Conservation (phyloP, 2,888 invertebrate genomes). For the Hypselothyrea guttata region DNA sequence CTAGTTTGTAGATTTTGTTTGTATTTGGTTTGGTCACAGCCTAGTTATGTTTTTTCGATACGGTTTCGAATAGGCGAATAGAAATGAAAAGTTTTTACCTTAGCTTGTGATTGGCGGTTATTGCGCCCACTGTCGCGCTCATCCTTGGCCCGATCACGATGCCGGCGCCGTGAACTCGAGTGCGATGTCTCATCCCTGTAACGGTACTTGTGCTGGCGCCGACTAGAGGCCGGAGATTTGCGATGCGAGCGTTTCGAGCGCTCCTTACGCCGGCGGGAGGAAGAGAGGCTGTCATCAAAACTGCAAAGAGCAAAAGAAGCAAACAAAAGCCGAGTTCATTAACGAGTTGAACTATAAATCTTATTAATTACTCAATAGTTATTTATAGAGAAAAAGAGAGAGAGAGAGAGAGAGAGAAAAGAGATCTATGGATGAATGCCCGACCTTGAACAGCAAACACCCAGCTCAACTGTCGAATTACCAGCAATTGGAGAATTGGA, state of each 20-base stretch:
- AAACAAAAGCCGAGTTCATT: constrained; percentile 36
- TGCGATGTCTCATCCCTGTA: constrained; percentile 82
- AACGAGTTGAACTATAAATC: constrained; percentile 20
- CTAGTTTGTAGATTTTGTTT: constrained; percentile 9
- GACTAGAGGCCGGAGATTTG: constrained; percentile 90
- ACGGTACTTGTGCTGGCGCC: constrained; percentile 87
- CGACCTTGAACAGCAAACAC: constrained; percentile 74
- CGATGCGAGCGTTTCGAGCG: constrained; percentile 93
- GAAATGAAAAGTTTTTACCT: constrained; percentile 82
- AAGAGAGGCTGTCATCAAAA: constrained; percentile 85
- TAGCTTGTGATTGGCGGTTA: constrained; percentile 81
- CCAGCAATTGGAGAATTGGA: constrained; percentile 21
- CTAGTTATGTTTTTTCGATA: constrained; percentile 45
- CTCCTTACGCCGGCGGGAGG: constrained; percentile 87
- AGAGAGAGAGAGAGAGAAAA: background rate
- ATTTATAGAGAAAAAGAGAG: background rate
- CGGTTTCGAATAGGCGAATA: constrained; percentile 18
- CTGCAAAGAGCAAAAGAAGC: constrained; percentile 61
- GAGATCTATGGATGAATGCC: constrained; percentile 63
- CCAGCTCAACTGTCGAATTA: constrained; percentile 62
- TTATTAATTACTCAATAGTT: constrained; percentile 36
- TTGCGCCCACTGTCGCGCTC: constrained; percentile 80
- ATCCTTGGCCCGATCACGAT: constrained; percentile 82
- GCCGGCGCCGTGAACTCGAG: constrained; percentile 81
- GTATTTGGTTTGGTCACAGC: constrained; percentile 39